phyloP scores from a whole-genome alignment of 1,140 invertebrate species.

The Drosophila tani region DNA sequence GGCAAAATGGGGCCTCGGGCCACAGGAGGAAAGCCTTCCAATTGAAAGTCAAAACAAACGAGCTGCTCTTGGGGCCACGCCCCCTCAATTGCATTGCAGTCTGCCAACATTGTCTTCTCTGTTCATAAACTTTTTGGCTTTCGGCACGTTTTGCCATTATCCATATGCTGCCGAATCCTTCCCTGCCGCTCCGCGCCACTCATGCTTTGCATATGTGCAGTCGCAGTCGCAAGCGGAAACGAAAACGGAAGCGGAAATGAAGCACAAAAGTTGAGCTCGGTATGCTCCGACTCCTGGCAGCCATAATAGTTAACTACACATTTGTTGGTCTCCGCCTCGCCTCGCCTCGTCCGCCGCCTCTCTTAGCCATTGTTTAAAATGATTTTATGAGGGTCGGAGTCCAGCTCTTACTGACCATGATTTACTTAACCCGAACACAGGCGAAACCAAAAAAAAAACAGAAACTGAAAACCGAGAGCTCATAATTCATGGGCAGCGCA shows the following conservation, averaged over 20 bases:
- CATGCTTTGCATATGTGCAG: conserved; percentile 29
- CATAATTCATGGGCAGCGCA: conserved; percentile 49
- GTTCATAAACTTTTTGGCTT: conserved; percentile 57
- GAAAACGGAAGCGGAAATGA: conserved; percentile 57
- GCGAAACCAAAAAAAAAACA: conserved; percentile 20
- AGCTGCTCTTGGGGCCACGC: conserved; percentile 21
- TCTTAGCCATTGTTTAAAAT: conserved; percentile 39
- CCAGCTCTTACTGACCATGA: conserved; percentile 42
- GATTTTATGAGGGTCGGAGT: conserved; percentile 44
- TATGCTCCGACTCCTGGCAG: conserved; percentile 33
- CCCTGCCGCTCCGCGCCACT: not conserved
- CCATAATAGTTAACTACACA: conserved; percentile 58
- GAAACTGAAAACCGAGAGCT: conserved; percentile 22
- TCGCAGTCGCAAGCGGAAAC: conserved; percentile 33
- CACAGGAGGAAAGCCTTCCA: conserved; percentile 30
- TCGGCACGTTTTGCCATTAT: conserved; percentile 58
- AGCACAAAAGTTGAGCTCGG: conserved; percentile 57
- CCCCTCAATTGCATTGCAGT: conserved; percentile 15
- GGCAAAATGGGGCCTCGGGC: conserved; percentile 8
- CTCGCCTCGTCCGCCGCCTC: not conserved
- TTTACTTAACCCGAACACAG: conserved; percentile 39
- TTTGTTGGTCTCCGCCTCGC: conserved; percentile 29
- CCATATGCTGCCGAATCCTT: conserved; percentile 35
- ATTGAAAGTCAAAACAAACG: conserved; percentile 64
- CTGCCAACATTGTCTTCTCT: conserved; percentile 46